Base-by-base conservation (phyloP, 2,888 invertebrate genomes). In the Himalopsyche anomala region DNA sequence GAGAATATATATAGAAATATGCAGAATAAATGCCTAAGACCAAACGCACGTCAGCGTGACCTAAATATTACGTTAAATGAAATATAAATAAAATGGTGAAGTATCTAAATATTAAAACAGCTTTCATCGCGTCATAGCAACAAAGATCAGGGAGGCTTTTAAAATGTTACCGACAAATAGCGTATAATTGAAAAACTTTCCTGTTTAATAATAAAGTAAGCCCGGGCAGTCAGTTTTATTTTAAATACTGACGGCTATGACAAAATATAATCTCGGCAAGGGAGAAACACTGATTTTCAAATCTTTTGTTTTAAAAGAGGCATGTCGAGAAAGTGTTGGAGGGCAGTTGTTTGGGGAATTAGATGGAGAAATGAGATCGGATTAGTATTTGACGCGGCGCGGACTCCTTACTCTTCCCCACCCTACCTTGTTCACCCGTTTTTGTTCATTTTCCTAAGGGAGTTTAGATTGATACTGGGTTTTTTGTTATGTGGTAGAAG, bases 301-400 rank as follows among this genome's bases (percentile, higher is more conserved):
- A 74, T 74, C 74, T 74, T 74, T 74, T 74, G 74, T 74, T 74
- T 74, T 74, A 74, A 74, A 74, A 74, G 74, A 74, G 74, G 74
- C 74, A 36, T 74, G 74, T 74, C 74, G 74, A 74, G 74, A 74
- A 74, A 74, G 74, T 74, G 74, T 74, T 69, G 28, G 69, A 69
- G 69, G 69, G 69, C 69, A 69, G 69, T 69, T 74, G 74, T 74
- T 74, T 74, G 74, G 74, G 74, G 74, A 74, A 74, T 74, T 85
- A 82, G 54, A 79, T 42, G 85, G 40, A 82, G 62, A 82, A 54
- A 85, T 82, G 83, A 82, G 83, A 85, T 85, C 82, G 85, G 85
- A 83, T 85, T 85, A 85, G 85, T 56, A 85, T 85, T 82, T 69
- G 85, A 82, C 85, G 82, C 74, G 82, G 81, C 82, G 69, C 69